Evolutionary conservation across 2,113 vertebrate genomes (phyloP).

Genomic region (Tachuris rubrigastra): DNA sequence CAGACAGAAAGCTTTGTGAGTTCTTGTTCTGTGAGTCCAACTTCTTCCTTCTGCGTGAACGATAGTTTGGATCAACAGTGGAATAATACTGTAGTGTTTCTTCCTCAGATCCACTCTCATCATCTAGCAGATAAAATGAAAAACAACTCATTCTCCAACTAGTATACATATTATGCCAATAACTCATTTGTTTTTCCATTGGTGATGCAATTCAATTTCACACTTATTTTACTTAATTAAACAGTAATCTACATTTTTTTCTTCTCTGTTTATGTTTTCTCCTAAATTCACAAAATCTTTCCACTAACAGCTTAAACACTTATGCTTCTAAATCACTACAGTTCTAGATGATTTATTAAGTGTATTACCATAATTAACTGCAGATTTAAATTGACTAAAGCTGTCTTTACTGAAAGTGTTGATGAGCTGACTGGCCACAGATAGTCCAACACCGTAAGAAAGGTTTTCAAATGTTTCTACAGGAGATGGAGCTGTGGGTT

Average conservation of each 20-base stretch:
- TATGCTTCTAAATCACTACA: neutral
- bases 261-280: neutral
- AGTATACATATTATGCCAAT: neutral
- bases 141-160: neutral
- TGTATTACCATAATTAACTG: constrained; percentile 86
- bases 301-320: neutral
- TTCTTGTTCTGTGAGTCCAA: constrained; percentile 85
- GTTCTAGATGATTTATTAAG: constrained; percentile 11
- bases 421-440: constrained; percentile 96
- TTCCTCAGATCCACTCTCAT: constrained; percentile 96
- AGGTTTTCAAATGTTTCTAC: constrained; percentile 96
- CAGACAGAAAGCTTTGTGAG: constrained; percentile 90
- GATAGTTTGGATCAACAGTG: constrained; percentile 83
- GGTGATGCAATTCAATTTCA: neutral
- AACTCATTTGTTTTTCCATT: neutral
- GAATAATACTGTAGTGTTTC: constrained; percentile 88
- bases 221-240: neutral
- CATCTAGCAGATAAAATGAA: constrained; percentile 76
- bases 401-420: constrained; percentile 94
- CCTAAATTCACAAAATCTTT: neutral
- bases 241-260: neutral
- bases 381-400: constrained; percentile 89
- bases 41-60: constrained; percentile 89
- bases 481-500: constrained; percentile 96
- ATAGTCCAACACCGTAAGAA: constrained; percentile 92